A percentile compares a stretch with the other conserved stretches of the same genome.
phyloP scores from a whole-genome alignment of 2,113 vertebrate species.

The Cyprinodon tularosa region DNA sequence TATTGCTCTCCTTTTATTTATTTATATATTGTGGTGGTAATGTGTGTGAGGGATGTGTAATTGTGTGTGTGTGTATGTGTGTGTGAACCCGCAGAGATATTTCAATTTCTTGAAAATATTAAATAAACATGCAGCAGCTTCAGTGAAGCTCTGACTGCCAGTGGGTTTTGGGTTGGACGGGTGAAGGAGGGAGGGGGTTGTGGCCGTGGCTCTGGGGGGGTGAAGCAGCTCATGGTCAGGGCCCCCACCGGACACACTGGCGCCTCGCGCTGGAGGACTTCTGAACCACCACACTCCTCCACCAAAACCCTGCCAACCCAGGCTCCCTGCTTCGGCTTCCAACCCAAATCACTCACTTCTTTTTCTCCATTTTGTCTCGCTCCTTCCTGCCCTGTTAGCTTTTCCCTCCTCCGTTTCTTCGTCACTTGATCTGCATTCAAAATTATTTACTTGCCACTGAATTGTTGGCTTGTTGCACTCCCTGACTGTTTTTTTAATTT shows the following conservation, averaged over 20 bases:
- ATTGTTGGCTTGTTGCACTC: conserved; percentile 38
- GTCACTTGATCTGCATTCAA: conserved; percentile 52
- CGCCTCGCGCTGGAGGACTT: conserved; percentile 89
- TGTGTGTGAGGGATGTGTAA: conserved; percentile 60
- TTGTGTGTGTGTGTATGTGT: conserved; percentile 68
- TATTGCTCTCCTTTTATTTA: conserved; percentile 79
- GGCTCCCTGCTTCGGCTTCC: conserved; percentile 72
- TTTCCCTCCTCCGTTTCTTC: conserved; percentile 59
- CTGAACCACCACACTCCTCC: conserved; percentile 90
- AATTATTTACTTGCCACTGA: conserved; percentile 51
- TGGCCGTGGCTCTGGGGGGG: conserved; percentile 80
- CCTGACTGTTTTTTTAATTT: conserved; percentile 7
- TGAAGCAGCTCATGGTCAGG: conserved; percentile 82
- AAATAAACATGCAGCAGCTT: conserved; percentile 85
- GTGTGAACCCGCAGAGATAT: conserved; percentile 84
- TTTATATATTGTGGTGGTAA: conserved; percentile 76
- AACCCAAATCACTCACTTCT: conserved; percentile 75
- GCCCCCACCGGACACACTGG: conserved; percentile 85
- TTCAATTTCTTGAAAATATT: conserved; percentile 90
- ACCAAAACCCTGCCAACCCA: conserved; percentile 81
- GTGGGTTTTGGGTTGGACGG: conserved; percentile 78
- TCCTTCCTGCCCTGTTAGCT: conserved; percentile 31
- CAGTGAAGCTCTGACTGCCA: conserved; percentile 78
- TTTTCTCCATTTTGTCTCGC: conserved; percentile 58
- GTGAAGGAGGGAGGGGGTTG: conserved; percentile 71